A percentile compares a stretch with the other conserved stretches of the same genome.
phyloP scores from a whole-genome alignment of 1,140 invertebrate species.

The Epicauta chinensis region DNA sequence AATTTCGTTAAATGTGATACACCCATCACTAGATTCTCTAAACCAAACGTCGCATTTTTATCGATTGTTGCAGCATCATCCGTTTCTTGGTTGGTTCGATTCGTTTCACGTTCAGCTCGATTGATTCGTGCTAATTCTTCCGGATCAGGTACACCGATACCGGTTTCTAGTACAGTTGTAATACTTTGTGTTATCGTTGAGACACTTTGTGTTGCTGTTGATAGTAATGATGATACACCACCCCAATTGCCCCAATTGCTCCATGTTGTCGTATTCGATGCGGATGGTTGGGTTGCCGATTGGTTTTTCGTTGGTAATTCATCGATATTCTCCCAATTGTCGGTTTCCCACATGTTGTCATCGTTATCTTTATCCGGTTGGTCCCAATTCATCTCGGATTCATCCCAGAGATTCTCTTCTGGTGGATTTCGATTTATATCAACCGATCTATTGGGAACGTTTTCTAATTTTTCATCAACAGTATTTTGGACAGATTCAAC shows the following conservation, averaged over 20 bases:
- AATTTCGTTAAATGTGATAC: slow-evolving; percentile 60
- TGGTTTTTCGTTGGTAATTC: slow-evolving; percentile 7
- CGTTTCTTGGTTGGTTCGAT: slow-evolving; percentile 7
- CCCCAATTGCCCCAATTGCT: slow-evolving; percentile 59
- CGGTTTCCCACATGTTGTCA: slow-evolving; percentile 27
- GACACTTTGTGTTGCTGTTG: slow-evolving; percentile 64
- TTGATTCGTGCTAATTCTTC: slow-evolving; percentile 59
- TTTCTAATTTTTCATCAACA: no score
- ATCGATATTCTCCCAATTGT: slow-evolving; percentile 35
- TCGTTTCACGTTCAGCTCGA: slow-evolving; percentile 35
- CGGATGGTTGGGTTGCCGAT: slow-evolving; percentile 6
- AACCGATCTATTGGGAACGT: no score
- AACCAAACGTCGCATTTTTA: slow-evolving; percentile 43
- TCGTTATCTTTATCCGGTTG: no score
- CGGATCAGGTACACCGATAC: slow-evolving; percentile 70
- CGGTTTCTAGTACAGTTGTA: slow-evolving; percentile 65
- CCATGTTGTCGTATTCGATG: slow-evolving; percentile 23
- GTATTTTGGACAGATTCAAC: not conserved
- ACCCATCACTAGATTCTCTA: slow-evolving; percentile 60
- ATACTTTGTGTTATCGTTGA: slow-evolving; percentile 70
- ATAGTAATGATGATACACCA: slow-evolving; percentile 65
- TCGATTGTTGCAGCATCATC: not conserved
- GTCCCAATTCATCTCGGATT: slow-evolving; percentile 32
- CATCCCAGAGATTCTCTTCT: slow-evolving; percentile 37
- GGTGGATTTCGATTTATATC: slow-evolving; percentile 5